Evolutionary conservation across 2,797 vertebrate genomes (phyloP), one percentile per base, ranked within the genome.

Genomic region (Dipus sagitta): DNA sequence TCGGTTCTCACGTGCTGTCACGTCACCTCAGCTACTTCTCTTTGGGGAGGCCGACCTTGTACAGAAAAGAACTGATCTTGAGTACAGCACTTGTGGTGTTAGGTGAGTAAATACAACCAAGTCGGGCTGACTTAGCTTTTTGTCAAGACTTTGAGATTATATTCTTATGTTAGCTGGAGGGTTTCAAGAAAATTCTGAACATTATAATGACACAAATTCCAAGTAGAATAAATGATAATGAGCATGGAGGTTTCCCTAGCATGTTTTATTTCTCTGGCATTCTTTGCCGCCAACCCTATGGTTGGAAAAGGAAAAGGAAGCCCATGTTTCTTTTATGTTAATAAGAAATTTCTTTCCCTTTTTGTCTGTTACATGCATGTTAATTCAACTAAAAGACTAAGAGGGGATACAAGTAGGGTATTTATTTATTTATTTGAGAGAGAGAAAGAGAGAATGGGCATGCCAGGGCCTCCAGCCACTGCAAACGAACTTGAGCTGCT

Each of bases 131-230:
- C 84, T 62, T 95, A 62, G 76, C 68, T 42, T 87, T 74, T 71
- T 67, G 89, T 77, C 75, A 75, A 86, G 77, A 89, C 10, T 32
- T 93, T 42, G 54, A 67, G 32, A 58, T 90, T 26, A 65, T 34
- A 62, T 67, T 62, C 76, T 74, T 68, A 17, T 71, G 47, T 76
- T 81, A 77, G 72, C 68, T 76, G 32, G 42, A 68, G 88, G 93
- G 60, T 54, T 42, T 86, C n/a, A 54, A 74, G 74, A 90, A 86
- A 72, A 93, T 30, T 60, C 54, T 79, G 52, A 89, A 77, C 38
- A 92, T 93, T 79, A 30, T 67, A 70, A 87, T 85, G 71, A 84
- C 81, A 86, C 75, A 94, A 81, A 58, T 67, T 78, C n/a, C 62
- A 89, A 76, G 76, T 71, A 68, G 72, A 62, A 38, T 76, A 54